Base-by-base conservation (phyloP, 2,113 vertebrate genomes). In the Marmota flaviventris region DNA sequence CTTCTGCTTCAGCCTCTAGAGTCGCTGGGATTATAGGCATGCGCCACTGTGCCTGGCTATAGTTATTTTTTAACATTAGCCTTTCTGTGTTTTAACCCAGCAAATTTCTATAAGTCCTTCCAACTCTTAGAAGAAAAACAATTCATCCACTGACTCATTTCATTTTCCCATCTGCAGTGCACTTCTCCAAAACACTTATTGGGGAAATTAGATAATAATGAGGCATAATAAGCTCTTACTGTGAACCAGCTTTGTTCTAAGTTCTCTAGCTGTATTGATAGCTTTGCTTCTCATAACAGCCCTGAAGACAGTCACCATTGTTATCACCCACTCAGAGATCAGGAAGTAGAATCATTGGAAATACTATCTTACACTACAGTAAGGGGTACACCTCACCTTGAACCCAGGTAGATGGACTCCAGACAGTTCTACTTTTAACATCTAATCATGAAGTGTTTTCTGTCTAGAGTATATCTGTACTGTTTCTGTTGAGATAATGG, bases 91-190 rank as follows among this genome's bases (percentile, higher is more conserved):
- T 79, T 5, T 91, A 65, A 85, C 27, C 65, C 11, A 37, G 39
- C 8, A 83, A 3, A 32, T 37, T 85, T 83, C 48, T 67, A 7
- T 0, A 65, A 17, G 45, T 82, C 67, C 53, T 96, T 89, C 61
- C 86, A 7, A 63, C 87, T 84, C 45, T 93, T 61, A 63, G 77
- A 83, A 90, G 39, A 85, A 94, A 91, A 88, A 7, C 7, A 94
- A 93, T 93, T 93, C 24, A 76, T 93, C 22, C 17, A 83, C 56
- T 22, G 56, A 24, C 25, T 86, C 24, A 85, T 87, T 87, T 79
- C 14, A 48, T 56, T 67, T 97, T 13, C 32, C 85, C 24, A 78
- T 73, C 79, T 12, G 6, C 20, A 45, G 4, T 76, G 1, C 42
- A 48, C 95, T 75, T 93, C 37, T 70, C 69, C 56, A 67, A 77